phyloP scores from a whole-genome alignment of 2,888 invertebrate genomes.

The Himalopsyche japonica region DNA sequence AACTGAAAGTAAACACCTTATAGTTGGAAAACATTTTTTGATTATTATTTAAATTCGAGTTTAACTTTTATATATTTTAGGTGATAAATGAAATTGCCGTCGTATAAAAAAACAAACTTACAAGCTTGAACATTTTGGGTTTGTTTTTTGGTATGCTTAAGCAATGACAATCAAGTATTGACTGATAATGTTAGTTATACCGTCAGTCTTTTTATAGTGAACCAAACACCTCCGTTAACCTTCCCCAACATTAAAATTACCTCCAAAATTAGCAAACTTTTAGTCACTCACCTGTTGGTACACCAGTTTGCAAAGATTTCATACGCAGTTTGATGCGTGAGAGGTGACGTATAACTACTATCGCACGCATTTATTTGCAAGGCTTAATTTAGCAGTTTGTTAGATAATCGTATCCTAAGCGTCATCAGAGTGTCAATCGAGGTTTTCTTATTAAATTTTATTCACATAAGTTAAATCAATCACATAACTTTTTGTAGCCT shows the following conservation, averaged over 20 bases:
- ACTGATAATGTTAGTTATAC: neutral
- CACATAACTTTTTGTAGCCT: too few species aligned
- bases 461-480: too few species aligned
- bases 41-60: too few species aligned
- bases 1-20: too few species aligned
- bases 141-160: conserved; percentile 2
- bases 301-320: neutral
- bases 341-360: neutral
- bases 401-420: too few species aligned
- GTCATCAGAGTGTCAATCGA: too few species aligned
- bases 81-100: too few species aligned
- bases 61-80: too few species aligned
- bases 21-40: too few species aligned
- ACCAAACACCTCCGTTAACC: neutral
- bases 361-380: neutral
- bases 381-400: neutral
- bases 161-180: neutral
- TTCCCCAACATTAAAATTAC: neutral
- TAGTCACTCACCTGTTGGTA: neutral
- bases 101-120: neutral
- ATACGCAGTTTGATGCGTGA: neutral
- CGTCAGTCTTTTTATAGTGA: conserved; percentile 5
- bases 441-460: too few species aligned
- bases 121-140: conserved; percentile 21
- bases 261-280: neutral